Evolutionary conservation across 2,888 invertebrate genomes (phyloP), one percentile per base, ranked within the genome.

Genomic region (Cerastis rubricosa): DNA sequence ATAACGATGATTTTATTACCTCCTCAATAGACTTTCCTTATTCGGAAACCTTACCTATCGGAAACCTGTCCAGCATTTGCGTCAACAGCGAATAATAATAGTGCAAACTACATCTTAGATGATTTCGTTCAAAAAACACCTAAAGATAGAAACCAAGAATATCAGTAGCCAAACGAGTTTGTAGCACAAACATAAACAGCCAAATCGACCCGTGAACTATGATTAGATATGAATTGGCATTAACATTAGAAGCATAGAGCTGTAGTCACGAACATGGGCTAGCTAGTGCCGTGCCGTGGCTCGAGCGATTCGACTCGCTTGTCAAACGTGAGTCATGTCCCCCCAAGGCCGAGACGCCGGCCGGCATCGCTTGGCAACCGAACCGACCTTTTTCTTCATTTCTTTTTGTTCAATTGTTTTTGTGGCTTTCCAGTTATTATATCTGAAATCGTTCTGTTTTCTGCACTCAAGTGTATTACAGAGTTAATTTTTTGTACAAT

Each of bases 321-420:
- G 87, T 88, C 88, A 82, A 83, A 81, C 89, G 87, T 94, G 95
- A 95, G 85, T 95, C 95, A 95, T 89, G 89, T 82, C 75, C 76
- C 81, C 59, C 90, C 95, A 95, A 96, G 96, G 96, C 95, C 96
- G 89, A 85, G 82, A 66, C 82, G 93, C 96, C 96, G 95, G 96
- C 96, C 95, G 96, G 96, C 94, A 79, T 85, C 78, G 90, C 94
- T 85, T 94, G 90, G 93, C 94, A 95, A 96, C 94, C 86, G 80
- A 74, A 79, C 73, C 75, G 69, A 78, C 69, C 88, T 92, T 92
- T 92, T 92, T 91, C 90, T 87, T 90, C 88, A 89, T 92, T 91
- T 89, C 89, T 92, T 93, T 92, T 93, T 93, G 88, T 87, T 77
- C 88, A 87, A 89, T 92, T 90, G 92, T 93, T 93, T 94, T 93